phyloP scores from a whole-genome alignment of 2,113 vertebrate species.

The Amphiprion ocellaris region DNA sequence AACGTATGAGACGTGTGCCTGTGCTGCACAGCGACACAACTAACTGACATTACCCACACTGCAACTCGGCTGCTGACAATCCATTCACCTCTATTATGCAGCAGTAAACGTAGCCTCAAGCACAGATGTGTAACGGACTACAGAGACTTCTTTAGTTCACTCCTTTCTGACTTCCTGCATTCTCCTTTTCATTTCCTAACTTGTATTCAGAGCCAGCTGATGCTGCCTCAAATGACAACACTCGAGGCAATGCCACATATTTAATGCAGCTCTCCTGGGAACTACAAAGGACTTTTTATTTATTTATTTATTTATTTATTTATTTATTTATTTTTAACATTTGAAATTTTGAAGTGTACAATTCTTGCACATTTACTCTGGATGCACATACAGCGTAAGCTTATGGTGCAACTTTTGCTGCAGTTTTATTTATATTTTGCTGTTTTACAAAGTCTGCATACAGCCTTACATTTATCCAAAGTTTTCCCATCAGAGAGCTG shows the following conservation, averaged over 20 bases:
- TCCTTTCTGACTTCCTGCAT: not conserved
- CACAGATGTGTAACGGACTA: not conserved
- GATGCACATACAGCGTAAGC: not conserved
- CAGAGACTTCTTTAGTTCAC: not conserved
- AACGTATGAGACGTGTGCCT: no score
- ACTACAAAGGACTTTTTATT: not conserved
- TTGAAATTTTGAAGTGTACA: not conserved
- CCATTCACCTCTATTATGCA: not conserved
- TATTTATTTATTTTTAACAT: not conserved
- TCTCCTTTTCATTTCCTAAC: not conserved
- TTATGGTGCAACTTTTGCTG: not conserved
- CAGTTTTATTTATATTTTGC: no score
- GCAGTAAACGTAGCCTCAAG: not conserved
- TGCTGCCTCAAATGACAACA: not conserved
- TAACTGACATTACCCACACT: not conserved
- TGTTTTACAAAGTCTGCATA: not conserved
- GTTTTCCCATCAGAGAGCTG: not conserved
- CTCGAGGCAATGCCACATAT: not conserved
- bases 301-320: no score
- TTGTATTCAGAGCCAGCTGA: not conserved
- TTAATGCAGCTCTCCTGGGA: not conserved
- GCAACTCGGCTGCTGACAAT: not conserved
- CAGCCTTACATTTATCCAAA: no score
- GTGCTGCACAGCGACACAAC: no score
- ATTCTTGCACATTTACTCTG: no score